Evolutionary conservation across 2,797 vertebrate genomes (phyloP).

Genomic region (Nothura maculosa): DNA sequence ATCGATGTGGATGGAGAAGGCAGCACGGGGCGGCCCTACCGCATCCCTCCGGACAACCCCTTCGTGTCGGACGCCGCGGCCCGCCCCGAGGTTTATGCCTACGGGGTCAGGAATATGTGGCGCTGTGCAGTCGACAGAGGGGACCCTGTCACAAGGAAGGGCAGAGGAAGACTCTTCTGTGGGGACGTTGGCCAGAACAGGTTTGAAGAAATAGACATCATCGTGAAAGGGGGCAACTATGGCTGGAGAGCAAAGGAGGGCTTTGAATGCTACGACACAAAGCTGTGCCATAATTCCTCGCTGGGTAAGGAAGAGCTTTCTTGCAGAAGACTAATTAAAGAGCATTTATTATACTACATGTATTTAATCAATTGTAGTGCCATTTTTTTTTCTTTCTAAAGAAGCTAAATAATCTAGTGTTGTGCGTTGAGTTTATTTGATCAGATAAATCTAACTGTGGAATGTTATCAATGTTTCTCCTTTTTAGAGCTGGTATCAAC

Average conservation of each 20-base stretch:
- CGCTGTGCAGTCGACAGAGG: conserved; percentile 88
- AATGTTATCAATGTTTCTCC: not conserved
- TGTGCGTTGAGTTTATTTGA: not conserved
- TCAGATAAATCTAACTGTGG: not conserved
- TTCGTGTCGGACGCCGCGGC: conserved; percentile 81
- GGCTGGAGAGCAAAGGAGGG: conserved; percentile 92
- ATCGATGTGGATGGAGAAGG: conserved; percentile 83
- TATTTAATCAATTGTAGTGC: not conserved
- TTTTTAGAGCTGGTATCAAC: not conserved
- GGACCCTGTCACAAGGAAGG: conserved; percentile 77
- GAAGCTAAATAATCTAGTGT: not conserved
- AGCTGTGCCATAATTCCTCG: conserved; percentile 86
- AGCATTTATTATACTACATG: not conserved
- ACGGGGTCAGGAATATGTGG: conserved; percentile 91
- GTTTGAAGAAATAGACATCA: conserved; percentile 89
- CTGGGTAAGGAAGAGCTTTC: conserved; percentile 78
- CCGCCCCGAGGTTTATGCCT: conserved; percentile 85
- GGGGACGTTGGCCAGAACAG: conserved; percentile 90
- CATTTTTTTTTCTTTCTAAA: not conserved
- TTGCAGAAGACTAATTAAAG: not conserved
- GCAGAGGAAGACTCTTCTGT: conserved; percentile 89
- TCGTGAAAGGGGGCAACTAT: conserved; percentile 89
- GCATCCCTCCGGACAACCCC: conserved; percentile 86
- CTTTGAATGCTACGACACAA: conserved; percentile 87
- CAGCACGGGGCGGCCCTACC: conserved; percentile 73